phyloP scores from a whole-genome alignment of 2,797 vertebrate species.

The Sciurus vulgaris region DNA sequence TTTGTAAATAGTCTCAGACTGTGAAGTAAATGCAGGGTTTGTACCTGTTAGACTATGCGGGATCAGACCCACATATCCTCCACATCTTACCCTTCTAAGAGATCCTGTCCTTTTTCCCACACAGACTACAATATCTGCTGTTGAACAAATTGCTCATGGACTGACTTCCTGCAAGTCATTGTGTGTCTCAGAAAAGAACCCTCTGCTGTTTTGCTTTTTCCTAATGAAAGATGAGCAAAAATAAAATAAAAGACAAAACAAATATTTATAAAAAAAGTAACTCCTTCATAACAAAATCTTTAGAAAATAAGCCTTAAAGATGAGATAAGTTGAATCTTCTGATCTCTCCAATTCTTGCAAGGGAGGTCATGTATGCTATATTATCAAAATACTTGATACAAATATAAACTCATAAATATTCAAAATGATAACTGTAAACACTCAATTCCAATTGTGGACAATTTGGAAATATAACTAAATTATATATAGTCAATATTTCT shows the following conservation, averaged over 20 bases:
- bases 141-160: slow-evolving; percentile 16
- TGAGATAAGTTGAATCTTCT: background rate
- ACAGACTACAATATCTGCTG: slow-evolving; percentile 53
- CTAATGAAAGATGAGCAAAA: slow-evolving; percentile 21
- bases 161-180: background rate
- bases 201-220: slow-evolving; percentile 44
- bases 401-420: slow-evolving; percentile 47
- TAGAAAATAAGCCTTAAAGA: slow-evolving; percentile 45
- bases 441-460: background rate
- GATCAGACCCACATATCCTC: background rate
- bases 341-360: slow-evolving; percentile 22
- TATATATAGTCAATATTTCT: slow-evolving; percentile 45
- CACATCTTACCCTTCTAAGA: slow-evolving; percentile 34
- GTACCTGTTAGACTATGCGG: background rate
- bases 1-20: slow-evolving; percentile 64
- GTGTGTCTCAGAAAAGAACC: slow-evolving; percentile 57
- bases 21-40: slow-evolving; percentile 66
- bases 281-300: background rate
- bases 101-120: slow-evolving; percentile 35
- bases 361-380: background rate
- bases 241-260: background rate
- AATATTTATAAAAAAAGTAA: slow-evolving; percentile 53
- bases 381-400: slow-evolving; percentile 43
- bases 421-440: slow-evolving; percentile 60
- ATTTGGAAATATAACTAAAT: slow-evolving; percentile 47